Conservation (phyloP, 2,888 invertebrate genomes). For the Aporophyla lueneburgensis region DNA sequence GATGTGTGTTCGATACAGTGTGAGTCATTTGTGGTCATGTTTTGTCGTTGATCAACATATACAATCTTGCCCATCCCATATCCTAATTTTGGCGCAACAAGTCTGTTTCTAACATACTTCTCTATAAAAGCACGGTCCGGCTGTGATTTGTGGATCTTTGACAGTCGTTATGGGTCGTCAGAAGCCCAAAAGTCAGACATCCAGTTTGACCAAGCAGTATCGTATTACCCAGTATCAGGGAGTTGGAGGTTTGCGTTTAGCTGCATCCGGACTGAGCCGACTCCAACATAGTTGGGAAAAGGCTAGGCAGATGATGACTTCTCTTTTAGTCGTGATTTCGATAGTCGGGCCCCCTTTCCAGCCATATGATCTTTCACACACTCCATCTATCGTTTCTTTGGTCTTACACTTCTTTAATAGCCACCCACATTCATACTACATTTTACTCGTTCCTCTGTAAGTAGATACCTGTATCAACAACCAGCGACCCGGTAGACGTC, state of each 20-base stretch:
- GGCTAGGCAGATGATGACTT: background rate
- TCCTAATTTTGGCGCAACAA: too few relatives aligned
- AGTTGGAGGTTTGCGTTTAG: too few relatives aligned
- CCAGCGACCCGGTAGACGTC: too few relatives aligned
- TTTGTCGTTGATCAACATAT: background rate
- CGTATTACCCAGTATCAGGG: too few relatives aligned
- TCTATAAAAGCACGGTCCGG: background rate
- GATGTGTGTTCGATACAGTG: background rate
- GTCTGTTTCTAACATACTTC: background rate
- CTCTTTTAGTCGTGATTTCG: background rate
- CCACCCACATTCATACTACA: background rate
- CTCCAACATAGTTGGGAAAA: too few relatives aligned
- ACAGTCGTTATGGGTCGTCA: too few relatives aligned
- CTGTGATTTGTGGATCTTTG: too few relatives aligned
- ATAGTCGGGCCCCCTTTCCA: background rate
- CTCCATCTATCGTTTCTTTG: background rate
- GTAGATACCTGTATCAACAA: slow-evolving; percentile 3
- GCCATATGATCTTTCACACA: background rate
- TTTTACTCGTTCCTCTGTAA: background rate
- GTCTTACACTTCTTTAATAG: background rate
- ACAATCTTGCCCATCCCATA: too few relatives aligned
- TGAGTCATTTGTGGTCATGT: slow-evolving; percentile 2
- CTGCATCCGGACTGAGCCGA: too few relatives aligned
- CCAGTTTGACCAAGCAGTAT: too few relatives aligned
- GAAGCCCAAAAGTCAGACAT: too few relatives aligned